Base-by-base conservation (phyloP, 2,113 vertebrate species). In the Salminus brasiliensis region DNA sequence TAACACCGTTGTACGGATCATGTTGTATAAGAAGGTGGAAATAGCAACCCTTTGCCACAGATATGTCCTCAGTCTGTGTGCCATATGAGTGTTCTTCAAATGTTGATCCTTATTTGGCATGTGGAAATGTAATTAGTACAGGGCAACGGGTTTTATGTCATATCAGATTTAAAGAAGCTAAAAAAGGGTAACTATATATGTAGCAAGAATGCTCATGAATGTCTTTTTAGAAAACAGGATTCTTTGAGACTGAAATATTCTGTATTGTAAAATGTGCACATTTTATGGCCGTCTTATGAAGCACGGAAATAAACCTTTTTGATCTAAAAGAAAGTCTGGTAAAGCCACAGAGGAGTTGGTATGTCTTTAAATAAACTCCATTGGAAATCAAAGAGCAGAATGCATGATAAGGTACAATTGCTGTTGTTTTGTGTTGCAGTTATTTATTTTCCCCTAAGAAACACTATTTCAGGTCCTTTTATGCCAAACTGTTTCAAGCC, bases 241-340 rank as follows among this genome's bases (percentile, higher is more conserved):
- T 78, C 29, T 32, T 81, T 72, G 47, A 78, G 23, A 34, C 69
- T 66, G 69, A 74, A 80, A 74, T 78, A 74, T 78, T 5, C 43
- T 25, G 21, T 34, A 34, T 57, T 76, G 66, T 76, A 65, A 80
- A 79, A 81, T 27, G 71, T 76, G 34, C 55, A 65, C 82, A 86
- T 82, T 88, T 83, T 74, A 87, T 72, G 57, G 57, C 45, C 79
- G 32, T 43, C 79, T 74, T 72, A 21, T 12, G 79, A 59, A 65
- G 53, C 80, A 68, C 84, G 71, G 84, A 89, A 89, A 88, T 87
- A 87, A 79, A 87, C 81, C 83, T 67, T 72, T 74, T 39, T 72
- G 4, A 53, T 45, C 49, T 68, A 15, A 62, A 78, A 72, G 76
- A 49, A 88, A 72, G 60, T 62, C 11, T 39, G 60, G 52, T 72